Base-by-base conservation (phyloP, 2,113 vertebrate genomes). In the Grammomys dolichurus region DNA sequence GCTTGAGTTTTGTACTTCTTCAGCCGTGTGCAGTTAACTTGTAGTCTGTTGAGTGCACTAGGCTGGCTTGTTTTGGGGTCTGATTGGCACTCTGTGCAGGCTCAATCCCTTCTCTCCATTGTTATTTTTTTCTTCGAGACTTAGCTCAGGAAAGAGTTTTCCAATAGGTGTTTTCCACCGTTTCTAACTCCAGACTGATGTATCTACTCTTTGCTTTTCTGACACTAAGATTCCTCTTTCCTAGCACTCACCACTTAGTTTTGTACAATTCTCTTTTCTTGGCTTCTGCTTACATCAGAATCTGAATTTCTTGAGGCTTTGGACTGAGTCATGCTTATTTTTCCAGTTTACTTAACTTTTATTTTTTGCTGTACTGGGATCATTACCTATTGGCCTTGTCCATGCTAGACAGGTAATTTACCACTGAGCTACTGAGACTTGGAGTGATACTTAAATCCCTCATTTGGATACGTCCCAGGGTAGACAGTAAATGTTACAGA, bases 371-470 rank as follows among this genome's bases (percentile, higher is more conserved):
- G 13, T 67, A 31, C 22, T 40, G 22, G 60, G 33, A 51, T n/a
- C 60, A 65, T 26, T 26, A 78, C 60, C 60, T n/a, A 67, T 33
- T n/a, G 75, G 33, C 60, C 75, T 80, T 78, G 56, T 67, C 2
- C 60, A 80, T 51, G 33, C 31, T 28, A 67, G 56, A n/a, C 31
- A 80, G 48, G 43, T 36, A 17, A 12, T 76, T 56, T 43, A 76
- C n/a, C 51, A 31, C 36, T 89, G 70, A 77, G 58, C 56, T 65
- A 63, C 17, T 17, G 20, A 77, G 40, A 43, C 89, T 13, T 58
- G 69, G 31, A 90, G 26, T 88, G 46, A 90, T 92, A 43, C 93
- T 78, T 93, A 80, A 90, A 75, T 69, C 58, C 26, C n/a, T 96
- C 13, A 48, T 87, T 95, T 94, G 89, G 26, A 19, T 56, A 60